A percentile compares a stretch with the other conserved stretches of the same genome.
Evolutionary conservation across 2,113 vertebrate genomes (phyloP).

Genomic region (Gavialis gangeticus): DNA sequence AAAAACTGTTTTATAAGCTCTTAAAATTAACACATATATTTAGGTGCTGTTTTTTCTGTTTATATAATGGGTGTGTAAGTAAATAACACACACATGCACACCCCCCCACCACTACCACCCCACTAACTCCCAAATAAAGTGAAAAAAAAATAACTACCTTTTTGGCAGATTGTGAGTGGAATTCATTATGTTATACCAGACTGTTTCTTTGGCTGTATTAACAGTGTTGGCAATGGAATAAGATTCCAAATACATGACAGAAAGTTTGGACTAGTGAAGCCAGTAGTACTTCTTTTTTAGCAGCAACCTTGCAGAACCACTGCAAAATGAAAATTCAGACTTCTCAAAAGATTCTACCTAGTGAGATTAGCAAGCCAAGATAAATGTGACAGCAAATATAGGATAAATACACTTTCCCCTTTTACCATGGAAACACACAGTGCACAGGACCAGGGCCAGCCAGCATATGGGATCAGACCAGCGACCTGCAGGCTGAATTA

Average conservation of each 20-base stretch:
- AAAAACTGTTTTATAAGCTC: neutral
- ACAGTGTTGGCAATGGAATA: slow-evolving; percentile 11
- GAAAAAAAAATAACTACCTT: neutral
- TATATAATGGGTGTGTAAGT: neutral
- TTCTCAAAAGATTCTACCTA: neutral
- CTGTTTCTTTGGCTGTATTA: neutral
- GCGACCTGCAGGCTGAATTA: no score
- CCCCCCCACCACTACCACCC: no score
- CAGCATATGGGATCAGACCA: no score
- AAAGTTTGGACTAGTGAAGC: slow-evolving; percentile 8
- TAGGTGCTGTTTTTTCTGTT: neutral
- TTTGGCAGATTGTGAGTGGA: neutral
- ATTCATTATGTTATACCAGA: neutral
- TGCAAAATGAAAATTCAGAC: slow-evolving; percentile 22
- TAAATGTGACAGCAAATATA: neutral
- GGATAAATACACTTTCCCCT: slow-evolving; percentile 38
- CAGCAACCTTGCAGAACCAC: slow-evolving; percentile 17
- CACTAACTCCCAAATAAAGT: no score
- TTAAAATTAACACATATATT: neutral
- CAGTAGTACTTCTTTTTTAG: slow-evolving; percentile 16
- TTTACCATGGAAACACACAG: slow-evolving; percentile 7
- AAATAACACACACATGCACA: no score
- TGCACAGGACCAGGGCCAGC: neutral
- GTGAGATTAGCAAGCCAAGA: neutral
- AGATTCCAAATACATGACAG: slow-evolving; percentile 40